A percentile compares a stretch with the other conserved stretches of the same genome.
These are phyloP conservation scores for Chascanopsetta lugubris DNA, from an alignment of 2,113 vertebrate species.

Conservation along the genomic window DNA sequence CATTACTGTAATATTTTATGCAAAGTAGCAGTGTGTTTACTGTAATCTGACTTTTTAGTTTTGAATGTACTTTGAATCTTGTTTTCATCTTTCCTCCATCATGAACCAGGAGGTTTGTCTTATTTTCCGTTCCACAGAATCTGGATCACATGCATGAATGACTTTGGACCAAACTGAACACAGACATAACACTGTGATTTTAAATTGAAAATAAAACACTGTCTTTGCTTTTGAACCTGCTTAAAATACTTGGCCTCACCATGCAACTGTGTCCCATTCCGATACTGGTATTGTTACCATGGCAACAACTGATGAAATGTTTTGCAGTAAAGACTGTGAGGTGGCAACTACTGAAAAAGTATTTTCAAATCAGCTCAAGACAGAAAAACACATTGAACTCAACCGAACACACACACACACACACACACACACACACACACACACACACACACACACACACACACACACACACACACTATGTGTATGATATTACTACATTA, in stretches of 20 bases:
- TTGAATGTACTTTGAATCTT: no score
- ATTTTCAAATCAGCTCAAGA: slow-evolving; percentile 7
- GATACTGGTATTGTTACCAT: slow-evolving; percentile 50
- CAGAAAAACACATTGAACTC: slow-evolving; percentile 1
- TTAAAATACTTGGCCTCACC: slow-evolving; percentile 29
- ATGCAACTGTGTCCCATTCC: neutral
- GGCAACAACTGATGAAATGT: slow-evolving; percentile 56
- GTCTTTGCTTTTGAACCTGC: slow-evolving; percentile 25
- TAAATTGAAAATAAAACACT: slow-evolving; percentile 13
- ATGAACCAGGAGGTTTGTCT: neutral
- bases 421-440: neutral
- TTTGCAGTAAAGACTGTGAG: slow-evolving; percentile 23
- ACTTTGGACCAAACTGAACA: neutral
- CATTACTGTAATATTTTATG: slow-evolving; percentile 1
- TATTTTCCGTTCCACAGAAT: slow-evolving; percentile 10
- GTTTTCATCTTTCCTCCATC: neutral
- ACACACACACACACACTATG: neutral
- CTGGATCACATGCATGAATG: neutral
- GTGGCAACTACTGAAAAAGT: slow-evolving; percentile 5
- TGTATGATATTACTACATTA: neutral
- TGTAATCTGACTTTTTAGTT: no score
- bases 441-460: neutral
- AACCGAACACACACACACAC: no score
- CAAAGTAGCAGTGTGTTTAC: neutral
- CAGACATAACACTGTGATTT: neutral